Base-by-base conservation (phyloP, 2,113 vertebrate species). In the Todiramphus saurophagus region DNA sequence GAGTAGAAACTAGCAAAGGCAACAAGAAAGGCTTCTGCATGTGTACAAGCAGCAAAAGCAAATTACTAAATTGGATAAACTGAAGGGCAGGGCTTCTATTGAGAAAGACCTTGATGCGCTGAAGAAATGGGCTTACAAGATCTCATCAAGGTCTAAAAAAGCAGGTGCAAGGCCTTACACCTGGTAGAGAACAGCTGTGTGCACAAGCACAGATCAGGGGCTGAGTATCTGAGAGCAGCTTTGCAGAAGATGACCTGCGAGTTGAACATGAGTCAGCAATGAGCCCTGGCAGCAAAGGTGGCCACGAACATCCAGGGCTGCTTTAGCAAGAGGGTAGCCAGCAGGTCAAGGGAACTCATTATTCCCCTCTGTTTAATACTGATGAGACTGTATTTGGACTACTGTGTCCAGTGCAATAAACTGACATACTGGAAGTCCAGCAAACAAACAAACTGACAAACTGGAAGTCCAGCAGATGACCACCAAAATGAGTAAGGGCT, bases 41-140 rank as follows among this genome's bases (percentile, higher is more conserved):
- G 7, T 11, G 10, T 21, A 63, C 6, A 50, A 25, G 16, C 8
- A 63, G 60, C 63, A 90, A 82, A 82, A 79, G 35, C 9, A 55
- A 75, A 85, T 4, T 5, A 67, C 20, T 46, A 23, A 44, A 82
- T 6, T 10, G 31, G 70, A 78, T 37, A 28, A 46, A 68, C n/a
- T 10, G 39, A 75, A 74, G 23, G 23, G 25, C 12, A 64, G n/a
- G 5, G 9, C 1, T 72, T 66, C 62, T 67, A 24, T 15, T 70
- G 37, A 59, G 41, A 74, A 6, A 78, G 46, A 33, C 19, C 16
- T 41, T 1, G 0, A 63, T 10, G 44, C 0, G 0, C 16, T 81
- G 64, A 74, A 87, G 31, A 69, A 76, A 77, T 1, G 14, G 5
- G 50, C 39, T 43, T 66, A 43, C 7, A 31, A 63, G 63, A 60